A percentile compares a stretch with the other conserved stretches of the same genome.
phyloP scores from a whole-genome alignment of 2,888 invertebrate genomes.

The Lithophane socia region DNA sequence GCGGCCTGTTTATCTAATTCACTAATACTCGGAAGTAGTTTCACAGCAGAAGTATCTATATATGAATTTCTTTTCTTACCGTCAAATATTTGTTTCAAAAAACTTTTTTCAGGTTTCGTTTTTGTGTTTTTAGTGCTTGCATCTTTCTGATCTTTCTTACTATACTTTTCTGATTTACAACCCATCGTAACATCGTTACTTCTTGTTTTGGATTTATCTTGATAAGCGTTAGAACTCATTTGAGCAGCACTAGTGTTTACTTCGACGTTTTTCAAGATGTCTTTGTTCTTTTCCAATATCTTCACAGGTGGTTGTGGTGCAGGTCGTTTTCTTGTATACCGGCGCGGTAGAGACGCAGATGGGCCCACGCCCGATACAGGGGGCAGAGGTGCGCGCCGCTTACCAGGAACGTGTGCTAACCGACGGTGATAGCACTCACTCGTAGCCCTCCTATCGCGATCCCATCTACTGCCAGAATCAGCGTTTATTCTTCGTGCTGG shows the following conservation, averaged over 20 bases:
- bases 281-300: conserved; percentile 66
- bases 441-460: conserved; percentile 89
- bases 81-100: conserved; percentile 89
- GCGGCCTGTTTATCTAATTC: conserved; percentile 95
- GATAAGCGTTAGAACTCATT: conserved; percentile 71
- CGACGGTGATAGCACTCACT: conserved; percentile 91
- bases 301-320: conserved; percentile 90
- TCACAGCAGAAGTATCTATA: conserved; percentile 84
- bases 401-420: conserved; percentile 93
- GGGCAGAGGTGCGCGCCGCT: conserved; percentile 93
- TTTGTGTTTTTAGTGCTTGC: conserved; percentile 75
- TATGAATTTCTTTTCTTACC: conserved; percentile 83
- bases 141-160: conserved; percentile 78
- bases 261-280: conserved; percentile 61
- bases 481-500: conserved; percentile 69
- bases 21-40: conserved; percentile 93
- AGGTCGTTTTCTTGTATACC: conserved; percentile 84
- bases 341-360: conserved; percentile 72
- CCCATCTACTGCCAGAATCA: conserved; percentile 67
- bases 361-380: conserved; percentile 85
- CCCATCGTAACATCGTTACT: conserved; percentile 64
- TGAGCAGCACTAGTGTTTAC: conserved; percentile 48
- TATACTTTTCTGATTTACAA: conserved; percentile 77
- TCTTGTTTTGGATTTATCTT: conserved; percentile 50
- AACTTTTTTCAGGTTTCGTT: conserved; percentile 88